These are phyloP conservation scores for Dascillus cervinus DNA, from an alignment of 2,888 invertebrate genomes.

Conservation along the genomic window DNA sequence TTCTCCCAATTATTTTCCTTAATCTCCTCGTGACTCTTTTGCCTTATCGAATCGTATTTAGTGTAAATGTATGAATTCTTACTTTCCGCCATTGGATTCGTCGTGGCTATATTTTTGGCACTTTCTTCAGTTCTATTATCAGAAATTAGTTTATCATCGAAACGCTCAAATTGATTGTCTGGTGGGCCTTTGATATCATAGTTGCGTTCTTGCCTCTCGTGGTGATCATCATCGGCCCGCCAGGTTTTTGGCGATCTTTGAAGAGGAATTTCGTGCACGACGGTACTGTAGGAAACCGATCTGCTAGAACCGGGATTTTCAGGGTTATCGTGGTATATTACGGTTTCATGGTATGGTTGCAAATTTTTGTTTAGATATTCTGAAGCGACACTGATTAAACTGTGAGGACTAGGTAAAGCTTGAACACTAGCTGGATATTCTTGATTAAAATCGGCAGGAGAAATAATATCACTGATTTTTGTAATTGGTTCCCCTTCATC, in stretches of 20 bases:
- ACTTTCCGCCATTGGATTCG: conserved; percentile 21
- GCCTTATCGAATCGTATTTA: conserved; percentile 20
- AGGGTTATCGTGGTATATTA: conserved; percentile 45
- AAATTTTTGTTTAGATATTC: conserved; percentile 35
- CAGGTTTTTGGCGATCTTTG: conserved; percentile 12
- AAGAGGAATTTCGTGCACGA: conserved; percentile 39
- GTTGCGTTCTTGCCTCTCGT: conserved; percentile 29
- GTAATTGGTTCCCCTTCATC: conserved; percentile 52
- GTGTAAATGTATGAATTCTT: conserved; percentile 22
- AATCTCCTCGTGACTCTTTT: conserved; percentile 15
- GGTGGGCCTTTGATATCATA: conserved; percentile 22
- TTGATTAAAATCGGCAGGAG: conserved; percentile 14
- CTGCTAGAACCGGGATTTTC: conserved; percentile 38
- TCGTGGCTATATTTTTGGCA: too few relatives aligned
- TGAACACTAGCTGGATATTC: conserved; percentile 29
- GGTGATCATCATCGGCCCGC: conserved; percentile 22
- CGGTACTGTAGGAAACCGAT: conserved; percentile 49
- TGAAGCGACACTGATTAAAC: conserved; percentile 4
- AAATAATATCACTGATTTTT: conserved; percentile 28
- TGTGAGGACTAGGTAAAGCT: conserved; percentile 11
- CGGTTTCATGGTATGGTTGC: conserved; percentile 45
- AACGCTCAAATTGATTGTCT: conserved; percentile 6
- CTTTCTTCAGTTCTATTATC: conserved; percentile 5
- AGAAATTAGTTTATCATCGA: conserved; percentile 8
- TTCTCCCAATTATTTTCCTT: conserved; percentile 23